Evolutionary conservation across 2,888 invertebrate species (phyloP), one percentile per base, ranked within the genome.

Genomic region (Coleophora flavipennella): DNA sequence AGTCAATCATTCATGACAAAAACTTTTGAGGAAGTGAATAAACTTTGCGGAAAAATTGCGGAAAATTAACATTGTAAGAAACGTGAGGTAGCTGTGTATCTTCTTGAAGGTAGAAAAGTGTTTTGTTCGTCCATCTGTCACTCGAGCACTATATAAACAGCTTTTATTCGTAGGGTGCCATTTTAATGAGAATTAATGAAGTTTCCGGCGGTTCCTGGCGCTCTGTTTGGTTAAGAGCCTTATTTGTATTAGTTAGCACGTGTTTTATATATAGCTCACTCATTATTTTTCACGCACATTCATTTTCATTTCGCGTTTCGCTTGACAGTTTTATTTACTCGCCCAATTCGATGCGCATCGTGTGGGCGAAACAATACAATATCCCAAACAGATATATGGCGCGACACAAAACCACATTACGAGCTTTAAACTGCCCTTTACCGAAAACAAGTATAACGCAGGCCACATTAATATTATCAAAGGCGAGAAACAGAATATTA

Each of bases 161-260:
- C 70, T 76, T 75, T 70, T 67, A 72, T 72, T 67, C 70, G 62
- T 62, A 59, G 64, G 70, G 71, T 58, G 70, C 64, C 67, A 62
- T 73, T 78, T 73, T 80, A 83, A 84, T 80, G 75, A 80, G 69
- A 72, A 81, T 58, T 78, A 79, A 84, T 83, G 79, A 79, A 75
- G 73, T 74, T 62, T 51, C 63, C 67, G 62, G 62, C 73, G 62
- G 62, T 72, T 20, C 73, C 59, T 60, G 48, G 44, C 52, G 62
- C 73, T 29, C 9, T 29, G 71, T 77, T 80, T 76, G 69, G 74
- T 65, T 72, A 70, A 77, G 72, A 73, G 65, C 60, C 69, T 67
- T 79, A 80, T 81, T 81, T 81, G 66, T 83, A 72, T 78, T 74
- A 78, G 73, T 78, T 80, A 75, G 66, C 52, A 63, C 66, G 63